Base-by-base conservation (phyloP, 2,797 vertebrate species). In the Babyrousa celebensis region DNA sequence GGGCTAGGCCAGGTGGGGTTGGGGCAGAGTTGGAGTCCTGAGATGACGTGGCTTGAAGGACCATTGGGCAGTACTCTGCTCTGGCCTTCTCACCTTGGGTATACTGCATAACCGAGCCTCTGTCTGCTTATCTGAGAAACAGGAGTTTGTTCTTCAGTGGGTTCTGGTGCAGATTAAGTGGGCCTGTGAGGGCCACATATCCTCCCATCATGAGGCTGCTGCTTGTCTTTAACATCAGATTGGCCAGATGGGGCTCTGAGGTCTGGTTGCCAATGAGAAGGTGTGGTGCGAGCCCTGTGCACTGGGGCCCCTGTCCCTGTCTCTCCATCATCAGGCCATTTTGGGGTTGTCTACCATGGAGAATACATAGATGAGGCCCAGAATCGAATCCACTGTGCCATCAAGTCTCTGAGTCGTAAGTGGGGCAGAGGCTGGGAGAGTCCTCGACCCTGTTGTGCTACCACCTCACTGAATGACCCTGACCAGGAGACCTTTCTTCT, bases 371-470 rank as follows among this genome's bases (percentile, higher is more conserved):
- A 99, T 58, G 98, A 99, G 0, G 98, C 98, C 88, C 98, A 99
- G 96, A 99, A 98, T 92, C 98, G 99, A 71, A 98, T 99, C 78
- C 99, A 99, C 98, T 99, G 99, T 18, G 99, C 99, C 1, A 98
- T 99, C 95, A 99, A 99, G 97, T 99, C 99, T 15, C 98, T 99
- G 97, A 99, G 99, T 97, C 99, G 99, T 99, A 97, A 99, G 99
- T 99, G 88, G 78, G 63, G 43, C 40, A 15, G 58, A 89, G 32
- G 32, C 43, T 27, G 74, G 54, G 63, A 48, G 68, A 58, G 6
- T 62, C 70, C 58, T 83, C 0, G 0, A 27, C 62, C 29, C 40
- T 23, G 20, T 79, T 43, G 8, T 40, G 78, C 67, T 29, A 12
- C 7, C 11, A 12, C 18, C 54, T 58, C 1, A 5, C 36, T 6